Base-by-base conservation (phyloP, 2,888 invertebrate species). In the Philereme vetulata region DNA sequence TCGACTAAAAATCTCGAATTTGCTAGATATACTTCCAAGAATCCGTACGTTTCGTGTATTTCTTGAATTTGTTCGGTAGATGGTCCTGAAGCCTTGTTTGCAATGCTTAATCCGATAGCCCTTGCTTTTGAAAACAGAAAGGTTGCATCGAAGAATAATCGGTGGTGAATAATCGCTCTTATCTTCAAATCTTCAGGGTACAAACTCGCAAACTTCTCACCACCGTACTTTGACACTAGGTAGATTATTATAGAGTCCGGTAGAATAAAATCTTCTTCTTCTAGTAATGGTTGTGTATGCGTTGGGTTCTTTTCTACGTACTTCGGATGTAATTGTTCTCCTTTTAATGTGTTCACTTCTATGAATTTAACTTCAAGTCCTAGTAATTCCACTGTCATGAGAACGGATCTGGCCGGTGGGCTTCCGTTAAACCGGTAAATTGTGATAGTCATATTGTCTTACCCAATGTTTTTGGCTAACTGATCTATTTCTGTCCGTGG, bases 31-130 rank as follows among this genome's bases (percentile, higher is more conserved):
- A 57, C n/a, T 21, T 48, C 38, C 44, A 62, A 48, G 7, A 53
- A 50, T 4, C 50, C 46, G 46, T 73, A 73, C 65, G 53, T 32
- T 0, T 8, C 54, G 38, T 62, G 57, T 1, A 40, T 51, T 35
- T 35, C 42, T 43, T 47, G 35, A 4, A 42, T 38, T 32, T 57
- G 51, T 10, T 57, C 11, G 8, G 36, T 35, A 32, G 4, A 21
- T 32, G 57, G 57, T 43, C 43, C 47, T 6, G 7, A 6, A 38
- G 4, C 38, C 8, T 38, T 38, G 38, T 38, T 38, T 38, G 6
- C 38, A 6, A 38, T 38, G 8, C 8, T 38, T 6, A 6, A 4
- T 8, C 6, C 38, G 7, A 38, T 38, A 38, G 38, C 38, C 38
- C 38, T 38, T 6, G 38, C 38, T 38, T 38, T 38, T 38, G 38